Base-by-base conservation (phyloP, 2,797 vertebrate species). In the Enteromius mattozi region DNA sequence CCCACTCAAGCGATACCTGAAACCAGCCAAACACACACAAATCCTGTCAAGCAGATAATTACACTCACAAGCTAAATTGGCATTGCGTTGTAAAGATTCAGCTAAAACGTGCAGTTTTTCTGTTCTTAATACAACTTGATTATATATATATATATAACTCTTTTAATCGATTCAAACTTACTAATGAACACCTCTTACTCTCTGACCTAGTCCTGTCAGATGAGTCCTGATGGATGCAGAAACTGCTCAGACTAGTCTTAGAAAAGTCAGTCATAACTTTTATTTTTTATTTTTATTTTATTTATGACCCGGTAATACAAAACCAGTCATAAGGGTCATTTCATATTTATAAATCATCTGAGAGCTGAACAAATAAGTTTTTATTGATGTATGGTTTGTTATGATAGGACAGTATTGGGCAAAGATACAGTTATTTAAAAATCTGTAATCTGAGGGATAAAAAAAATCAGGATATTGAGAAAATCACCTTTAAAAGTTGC, bases 1-100 rank as follows among this genome's bases (percentile, higher is more conserved):
- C 84, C 98, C 98, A 94, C 98, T 97, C 90, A 99, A 93, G 89
- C 94, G 96, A 91, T 99, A 99, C 93, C 98, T 99, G 94, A 70
- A 72, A 56, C 49, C 10, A 77, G 14, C 30, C 78, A 70, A 33
- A 24, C 78, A n/a, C 30, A 51, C 19, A 68, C 37, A 2, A 1
- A 66, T 66, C 30, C 30, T 27, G 27, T 27, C 30, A 40, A 69
- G 2, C 37, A 0, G 10, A 13, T 42, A 42, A 61, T 6, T 0
- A 63, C 59, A 10, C 54, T 65, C 40, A 54, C 27, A 27, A 21
- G 14, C 19, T 59, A 59, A n/a, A n/a, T 10, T 10, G 3, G 51
- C 51, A n/a, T 56, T 56, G 9, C 21, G 7, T n/a, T 54, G 19
- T 54, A n/a, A 24, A 59, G 21, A 24, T 61, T 27, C 4, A 27